Conservation (phyloP, 2,888 invertebrate species). For the Sympetrum striolatum region DNA sequence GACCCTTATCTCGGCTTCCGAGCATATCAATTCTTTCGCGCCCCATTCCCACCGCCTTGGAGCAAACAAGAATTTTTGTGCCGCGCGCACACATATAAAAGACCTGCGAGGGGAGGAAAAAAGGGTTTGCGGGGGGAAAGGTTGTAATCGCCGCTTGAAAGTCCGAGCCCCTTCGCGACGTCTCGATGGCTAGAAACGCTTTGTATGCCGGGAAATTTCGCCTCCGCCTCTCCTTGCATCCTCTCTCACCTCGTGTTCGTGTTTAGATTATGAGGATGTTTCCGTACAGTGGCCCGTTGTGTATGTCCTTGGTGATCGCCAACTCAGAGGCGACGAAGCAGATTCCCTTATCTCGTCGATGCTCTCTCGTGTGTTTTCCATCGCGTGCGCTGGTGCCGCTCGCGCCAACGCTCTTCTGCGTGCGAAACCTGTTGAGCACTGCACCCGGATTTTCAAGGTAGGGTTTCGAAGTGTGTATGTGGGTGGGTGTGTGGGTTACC, state of each 20-base stretch:
- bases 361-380: background rate
- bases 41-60: background rate
- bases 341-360: background rate
- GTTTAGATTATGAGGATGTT: background rate
- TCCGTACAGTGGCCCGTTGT: background rate
- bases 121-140: background rate
- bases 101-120: background rate
- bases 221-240: background rate
- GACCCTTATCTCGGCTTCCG: background rate
- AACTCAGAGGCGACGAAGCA: background rate
- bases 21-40: background rate
- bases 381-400: background rate
- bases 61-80: background rate
- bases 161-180: background rate
- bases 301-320: background rate
- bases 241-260: background rate
- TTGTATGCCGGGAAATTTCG: background rate
- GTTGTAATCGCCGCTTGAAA: background rate
- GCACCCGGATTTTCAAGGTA: conserved; percentile 28
- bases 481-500: background rate
- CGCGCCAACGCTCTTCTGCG: background rate
- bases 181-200: background rate
- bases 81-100: background rate
- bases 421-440: conserved; percentile 39
- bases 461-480: background rate